These are phyloP conservation scores for Graphium colonna DNA, from an alignment of 2,888 invertebrate genomes.

Conservation along the genomic window DNA sequence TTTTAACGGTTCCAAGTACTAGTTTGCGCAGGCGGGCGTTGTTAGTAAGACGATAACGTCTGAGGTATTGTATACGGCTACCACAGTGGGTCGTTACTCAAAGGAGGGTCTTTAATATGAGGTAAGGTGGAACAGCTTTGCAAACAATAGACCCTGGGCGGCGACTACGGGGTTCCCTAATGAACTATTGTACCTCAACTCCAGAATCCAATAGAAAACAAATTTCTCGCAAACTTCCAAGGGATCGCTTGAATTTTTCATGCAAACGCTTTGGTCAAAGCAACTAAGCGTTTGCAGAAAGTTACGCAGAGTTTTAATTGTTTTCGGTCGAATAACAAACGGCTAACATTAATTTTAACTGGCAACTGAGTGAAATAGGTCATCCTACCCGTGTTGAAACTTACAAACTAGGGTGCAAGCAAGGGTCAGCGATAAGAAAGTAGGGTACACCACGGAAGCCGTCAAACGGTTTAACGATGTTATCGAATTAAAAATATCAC, in stretches of 20 bases:
- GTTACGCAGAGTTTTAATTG: conserved; percentile 35
- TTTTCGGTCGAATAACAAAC: conserved; percentile 27
- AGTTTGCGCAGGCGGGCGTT: conserved; percentile 33
- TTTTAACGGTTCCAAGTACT: conserved; percentile 40
- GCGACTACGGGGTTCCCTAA: conserved; percentile 61
- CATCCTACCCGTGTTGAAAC: conserved; percentile 48
- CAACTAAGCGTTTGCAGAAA: conserved; percentile 28
- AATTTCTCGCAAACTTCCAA: background rate
- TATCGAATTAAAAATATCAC: conserved; percentile 46
- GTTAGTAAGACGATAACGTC: conserved; percentile 43
- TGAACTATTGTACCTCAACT: conserved; percentile 66
- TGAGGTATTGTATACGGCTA: conserved; percentile 49
- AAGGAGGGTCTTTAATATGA: conserved; percentile 62
- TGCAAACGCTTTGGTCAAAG: background rate
- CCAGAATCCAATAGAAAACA: conserved; percentile 35
- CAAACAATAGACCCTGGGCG: conserved; percentile 63
- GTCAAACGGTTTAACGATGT: conserved; percentile 35
- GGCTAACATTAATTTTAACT: conserved; percentile 15
- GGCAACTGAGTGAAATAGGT: conserved; percentile 36
- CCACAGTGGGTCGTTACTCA: conserved; percentile 42
- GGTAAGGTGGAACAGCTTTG: conserved; percentile 52
- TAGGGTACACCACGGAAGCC: conserved; percentile 61
- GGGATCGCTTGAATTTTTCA: background rate
- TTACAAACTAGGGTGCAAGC: conserved; percentile 33
- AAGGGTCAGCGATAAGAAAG: conserved; percentile 52